Evolutionary conservation across 2,888 invertebrate species (phyloP).

Genomic region (Incurvaria masculella): DNA sequence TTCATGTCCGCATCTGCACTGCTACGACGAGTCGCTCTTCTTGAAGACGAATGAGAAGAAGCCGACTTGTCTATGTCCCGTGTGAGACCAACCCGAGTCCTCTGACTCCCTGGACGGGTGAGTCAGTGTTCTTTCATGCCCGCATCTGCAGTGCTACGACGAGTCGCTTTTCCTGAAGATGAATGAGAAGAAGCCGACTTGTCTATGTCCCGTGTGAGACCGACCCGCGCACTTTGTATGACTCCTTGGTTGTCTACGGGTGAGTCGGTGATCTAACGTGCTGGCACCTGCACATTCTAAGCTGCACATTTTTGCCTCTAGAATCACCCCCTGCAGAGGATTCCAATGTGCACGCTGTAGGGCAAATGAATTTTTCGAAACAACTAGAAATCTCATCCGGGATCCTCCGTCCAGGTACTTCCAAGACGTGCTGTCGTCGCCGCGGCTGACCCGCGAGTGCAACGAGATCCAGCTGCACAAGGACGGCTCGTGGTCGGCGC

Average conservation of each 20-base stretch:
- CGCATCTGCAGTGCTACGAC: constrained; percentile 98
- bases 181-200: constrained; percentile 98
- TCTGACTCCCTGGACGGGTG: constrained; percentile 94
- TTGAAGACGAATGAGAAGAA: constrained; percentile 98
- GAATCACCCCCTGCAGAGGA: too few species aligned
- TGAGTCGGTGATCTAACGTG: constrained; percentile 31
- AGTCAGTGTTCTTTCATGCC: too few species aligned
- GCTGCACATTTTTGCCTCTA: too few species aligned
- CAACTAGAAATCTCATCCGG: too few species aligned
- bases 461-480: constrained; percentile 81
- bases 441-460: constrained; percentile 65
- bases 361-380: too few species aligned
- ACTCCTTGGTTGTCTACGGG: constrained; percentile 93
- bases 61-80: constrained; percentile 98
- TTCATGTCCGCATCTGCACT: constrained; percentile 97
- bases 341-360: too few species aligned
- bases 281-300: constrained; percentile 1
- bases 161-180: constrained; percentile 92
- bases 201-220: constrained; percentile 98
- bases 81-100: constrained; percentile 89
- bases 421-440: constrained; percentile 74
- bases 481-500: constrained; percentile 82
- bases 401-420: too few species aligned
- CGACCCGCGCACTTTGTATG: constrained; percentile 81
- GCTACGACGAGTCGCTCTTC: constrained; percentile 94